Base-by-base conservation (phyloP, 2,797 vertebrate species). In the Serranus cabrilla region DNA sequence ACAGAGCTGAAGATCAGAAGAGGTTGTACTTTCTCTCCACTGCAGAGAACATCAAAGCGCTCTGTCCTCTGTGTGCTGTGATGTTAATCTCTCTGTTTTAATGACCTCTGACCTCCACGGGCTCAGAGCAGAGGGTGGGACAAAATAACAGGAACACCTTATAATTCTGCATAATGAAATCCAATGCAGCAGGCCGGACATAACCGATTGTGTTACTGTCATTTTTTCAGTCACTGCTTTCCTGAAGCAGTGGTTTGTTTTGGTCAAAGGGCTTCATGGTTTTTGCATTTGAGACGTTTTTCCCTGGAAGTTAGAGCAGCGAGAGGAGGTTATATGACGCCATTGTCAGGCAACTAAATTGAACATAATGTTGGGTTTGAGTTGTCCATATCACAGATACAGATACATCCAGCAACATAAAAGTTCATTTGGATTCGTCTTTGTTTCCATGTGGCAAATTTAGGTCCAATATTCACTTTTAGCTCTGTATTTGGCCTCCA, bases 41-140 rank as follows among this genome's bases (percentile, higher is more conserved):
- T 70, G 71, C 50, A 46, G 66, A 69, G 55, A 74, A 74, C 85
- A 83, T 91, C 75, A 89, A 84, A 87, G 77, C 11, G 7, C 46
- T 51, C 46, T 45, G 73, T 54, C 27, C 49, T 74, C 57, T 71
- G 46, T 66, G 60, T 45, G 59, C 78, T 67, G 69, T 69, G 78
- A 78, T 73, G 74, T 80, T 75, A 78, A 82, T 88, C 67, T 68
- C 54, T 61, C 46, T 59, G 63, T 50, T 81, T 76, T 40, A 69
- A 71, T 81, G 82, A 87, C 69, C 84, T 83, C 54, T 86, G 82
- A 82, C 78, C 74, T 73, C 52, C 37, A 67, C 52, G 52, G 25
- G 37, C 66, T 79, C 13, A 52, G 57, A 69, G 72, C 34, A 50
- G 31, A 62, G 66, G 1, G 37, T 51, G 70, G 72, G 56, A 75